Evolutionary conservation across 2,113 vertebrate species (phyloP).

Genomic region (Alaudala cheleensis): DNA sequence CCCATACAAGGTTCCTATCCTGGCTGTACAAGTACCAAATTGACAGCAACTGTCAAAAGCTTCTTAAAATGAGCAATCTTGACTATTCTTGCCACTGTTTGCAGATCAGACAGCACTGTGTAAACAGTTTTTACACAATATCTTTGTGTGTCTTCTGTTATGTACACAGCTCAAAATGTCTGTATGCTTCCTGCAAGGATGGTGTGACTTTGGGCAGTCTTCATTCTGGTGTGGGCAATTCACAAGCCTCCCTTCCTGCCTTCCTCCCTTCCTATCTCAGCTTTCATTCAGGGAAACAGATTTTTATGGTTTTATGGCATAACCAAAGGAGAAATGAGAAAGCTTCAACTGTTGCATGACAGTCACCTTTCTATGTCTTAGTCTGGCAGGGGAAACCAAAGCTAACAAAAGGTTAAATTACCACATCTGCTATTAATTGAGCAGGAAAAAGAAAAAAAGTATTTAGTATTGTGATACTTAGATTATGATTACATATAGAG

Average conservation of each 20-base stretch:
- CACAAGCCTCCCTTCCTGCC: background rate
- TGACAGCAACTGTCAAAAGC: background rate
- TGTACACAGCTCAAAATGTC: accelerated
- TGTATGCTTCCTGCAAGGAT: background rate
- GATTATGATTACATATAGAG: background rate
- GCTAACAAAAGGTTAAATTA: background rate
- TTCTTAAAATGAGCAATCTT: background rate
- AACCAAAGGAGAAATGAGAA: background rate
- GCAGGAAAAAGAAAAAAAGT: background rate
- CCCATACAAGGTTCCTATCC: background rate
- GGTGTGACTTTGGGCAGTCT: background rate
- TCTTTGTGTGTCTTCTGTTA: background rate
- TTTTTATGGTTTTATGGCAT: background rate
- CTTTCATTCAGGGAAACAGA: background rate
- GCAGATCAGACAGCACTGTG: background rate
- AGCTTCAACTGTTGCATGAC: background rate
- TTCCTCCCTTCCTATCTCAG: background rate
- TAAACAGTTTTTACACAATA: background rate
- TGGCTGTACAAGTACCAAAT: background rate
- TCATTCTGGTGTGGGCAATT: background rate
- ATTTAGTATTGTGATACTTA: background rate
- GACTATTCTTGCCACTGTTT: background rate
- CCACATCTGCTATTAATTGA: background rate
- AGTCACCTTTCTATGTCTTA: background rate
- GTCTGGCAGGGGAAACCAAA: background rate